These are phyloP conservation scores for Karalla daura DNA, from an alignment of 2,797 vertebrate species.

Conservation along the genomic window DNA sequence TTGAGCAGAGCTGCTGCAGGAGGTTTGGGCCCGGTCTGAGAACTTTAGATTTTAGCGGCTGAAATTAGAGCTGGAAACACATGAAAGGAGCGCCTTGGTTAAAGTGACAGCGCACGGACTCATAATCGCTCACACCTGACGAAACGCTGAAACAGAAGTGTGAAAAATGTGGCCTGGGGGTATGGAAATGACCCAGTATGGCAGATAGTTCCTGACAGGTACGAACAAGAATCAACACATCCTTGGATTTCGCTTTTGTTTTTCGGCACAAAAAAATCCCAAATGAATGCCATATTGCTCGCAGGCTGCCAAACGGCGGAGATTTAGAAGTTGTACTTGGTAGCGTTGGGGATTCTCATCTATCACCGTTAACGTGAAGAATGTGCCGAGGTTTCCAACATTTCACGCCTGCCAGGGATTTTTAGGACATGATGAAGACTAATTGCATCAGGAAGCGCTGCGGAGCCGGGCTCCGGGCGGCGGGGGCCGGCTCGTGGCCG, in stretches of 20 bases:
- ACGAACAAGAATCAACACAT: slow-evolving; percentile 5
- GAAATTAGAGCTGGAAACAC: neutral
- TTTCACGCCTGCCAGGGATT: slow-evolving; percentile 10
- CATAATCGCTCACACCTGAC: neutral
- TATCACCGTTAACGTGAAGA: slow-evolving; percentile 22
- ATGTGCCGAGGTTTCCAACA: slow-evolving; percentile 31
- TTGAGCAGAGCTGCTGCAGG: neutral
- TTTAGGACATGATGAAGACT: slow-evolving; percentile 33
- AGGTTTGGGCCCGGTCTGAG: neutral
- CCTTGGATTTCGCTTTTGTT: slow-evolving; percentile 9
- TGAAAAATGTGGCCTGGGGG: neutral
- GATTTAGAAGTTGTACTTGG: slow-evolving; percentile 25
- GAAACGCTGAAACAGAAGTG: neutral
- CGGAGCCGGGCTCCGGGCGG: neutral
- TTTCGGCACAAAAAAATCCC: neutral
- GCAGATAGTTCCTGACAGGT: slow-evolving; percentile 1
- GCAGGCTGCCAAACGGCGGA: neutral
- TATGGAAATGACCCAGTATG: neutral
- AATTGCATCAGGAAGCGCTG: slow-evolving; percentile 7
- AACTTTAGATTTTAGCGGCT: slow-evolving; percentile 6
- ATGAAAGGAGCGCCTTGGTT: neutral
- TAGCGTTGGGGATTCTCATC: slow-evolving; percentile 6
- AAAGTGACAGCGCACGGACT: no score
- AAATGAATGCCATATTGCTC: neutral
- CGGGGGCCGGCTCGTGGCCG: neutral